Evolutionary conservation across 2,888 invertebrate genomes (phyloP).

Genomic region (Alviniconcha strummeri): DNA sequence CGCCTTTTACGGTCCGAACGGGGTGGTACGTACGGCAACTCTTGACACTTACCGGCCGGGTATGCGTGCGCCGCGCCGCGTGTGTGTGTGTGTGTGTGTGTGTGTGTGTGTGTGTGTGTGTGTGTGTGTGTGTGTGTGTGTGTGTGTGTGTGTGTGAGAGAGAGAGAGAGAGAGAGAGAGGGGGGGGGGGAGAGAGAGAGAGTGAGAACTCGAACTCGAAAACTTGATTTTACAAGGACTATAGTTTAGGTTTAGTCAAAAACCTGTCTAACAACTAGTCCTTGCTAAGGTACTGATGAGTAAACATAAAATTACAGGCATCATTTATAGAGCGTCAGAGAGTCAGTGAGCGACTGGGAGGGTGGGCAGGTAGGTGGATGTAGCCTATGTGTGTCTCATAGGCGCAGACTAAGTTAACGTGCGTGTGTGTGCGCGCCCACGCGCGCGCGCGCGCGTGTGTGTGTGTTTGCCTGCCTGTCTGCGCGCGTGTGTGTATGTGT

Average conservation of each 20-base stretch:
- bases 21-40: too few species aligned
- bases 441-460: neutral
- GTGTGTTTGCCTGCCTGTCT: neutral
- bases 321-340: too few species aligned
- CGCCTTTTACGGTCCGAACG: too few species aligned
- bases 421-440: neutral
- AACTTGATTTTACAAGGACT: neutral
- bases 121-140: too few species aligned
- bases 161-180: neutral
- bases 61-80: too few species aligned
- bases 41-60: too few species aligned
- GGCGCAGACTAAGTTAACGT: neutral
- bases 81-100: too few species aligned
- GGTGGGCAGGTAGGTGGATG: neutral
- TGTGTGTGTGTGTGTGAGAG: too few species aligned
- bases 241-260: neutral
- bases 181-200: neutral
- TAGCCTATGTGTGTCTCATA: neutral
- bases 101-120: too few species aligned
- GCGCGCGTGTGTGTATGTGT: too few species aligned
- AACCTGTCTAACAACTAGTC: neutral
- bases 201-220: neutral
- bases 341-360: neutral
- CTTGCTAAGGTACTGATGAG: neutral
- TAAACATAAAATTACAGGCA: neutral